Conservation (phyloP, 2,113 vertebrate species). For the Salvelinus namaycush region DNA sequence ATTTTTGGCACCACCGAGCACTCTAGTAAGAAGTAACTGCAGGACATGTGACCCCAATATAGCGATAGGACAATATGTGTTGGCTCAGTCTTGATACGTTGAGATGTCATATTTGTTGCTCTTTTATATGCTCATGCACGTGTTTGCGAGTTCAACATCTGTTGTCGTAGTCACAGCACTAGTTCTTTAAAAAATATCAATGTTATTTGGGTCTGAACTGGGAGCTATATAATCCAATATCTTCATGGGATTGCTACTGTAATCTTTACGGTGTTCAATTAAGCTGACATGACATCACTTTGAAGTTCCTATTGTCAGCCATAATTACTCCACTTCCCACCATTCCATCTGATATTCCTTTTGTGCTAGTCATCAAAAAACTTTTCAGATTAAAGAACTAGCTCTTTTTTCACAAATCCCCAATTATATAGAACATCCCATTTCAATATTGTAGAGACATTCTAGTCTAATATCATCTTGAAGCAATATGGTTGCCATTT, state of each 20-base stretch:
- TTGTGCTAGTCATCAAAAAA: constrained; percentile 32
- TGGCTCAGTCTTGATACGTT: too few species aligned
- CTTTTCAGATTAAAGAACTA: constrained; percentile 4
- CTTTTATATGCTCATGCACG: too few species aligned
- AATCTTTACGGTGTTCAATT: constrained; percentile 44
- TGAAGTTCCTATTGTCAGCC: constrained; percentile 53
- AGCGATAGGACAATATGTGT: neutral
- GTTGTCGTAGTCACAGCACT: constrained; percentile 1
- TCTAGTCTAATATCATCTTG: constrained; percentile 38
- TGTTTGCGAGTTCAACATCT: constrained; percentile 7
- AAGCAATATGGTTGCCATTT: constrained; percentile 28
- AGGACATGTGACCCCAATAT: constrained; percentile 15
- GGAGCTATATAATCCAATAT: constrained; percentile 53
- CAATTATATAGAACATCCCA: constrained; percentile 19
- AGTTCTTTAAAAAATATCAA: constrained; percentile 39
- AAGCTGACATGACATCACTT: constrained; percentile 51
- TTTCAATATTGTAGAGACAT: constrained; percentile 40
- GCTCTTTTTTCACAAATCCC: neutral
- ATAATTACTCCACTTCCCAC: constrained; percentile 28
- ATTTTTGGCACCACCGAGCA: constrained; percentile 28
- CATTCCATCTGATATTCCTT: constrained; percentile 39
- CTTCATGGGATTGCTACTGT: constrained; percentile 39
- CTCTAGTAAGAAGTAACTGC: constrained; percentile 46
- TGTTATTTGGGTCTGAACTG: constrained; percentile 38
- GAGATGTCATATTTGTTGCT: neutral